These are phyloP conservation scores for Raillietiella orientalis DNA, from an alignment of 2,888 invertebrate species.

Conservation along the genomic window DNA sequence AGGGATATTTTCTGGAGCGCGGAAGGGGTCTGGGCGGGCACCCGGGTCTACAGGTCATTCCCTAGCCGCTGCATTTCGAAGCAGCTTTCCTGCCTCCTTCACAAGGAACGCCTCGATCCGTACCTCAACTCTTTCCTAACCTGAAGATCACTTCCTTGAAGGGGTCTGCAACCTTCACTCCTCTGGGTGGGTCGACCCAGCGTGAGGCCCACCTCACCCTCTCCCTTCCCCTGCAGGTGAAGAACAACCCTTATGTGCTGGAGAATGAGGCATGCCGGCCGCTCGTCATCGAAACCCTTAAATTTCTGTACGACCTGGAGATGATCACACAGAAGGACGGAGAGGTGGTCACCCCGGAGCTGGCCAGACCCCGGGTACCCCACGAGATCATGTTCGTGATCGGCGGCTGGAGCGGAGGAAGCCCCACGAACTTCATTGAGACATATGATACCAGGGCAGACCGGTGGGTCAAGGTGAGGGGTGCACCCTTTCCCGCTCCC, in stretches of 20 bases:
- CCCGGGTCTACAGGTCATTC: no score
- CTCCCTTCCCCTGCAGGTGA: no score
- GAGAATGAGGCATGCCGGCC: slow-evolving; percentile 52
- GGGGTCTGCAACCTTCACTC: no score
- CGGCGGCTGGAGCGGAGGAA: slow-evolving; percentile 39
- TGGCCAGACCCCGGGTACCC: slow-evolving; percentile 36
- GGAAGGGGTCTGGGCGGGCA: no score
- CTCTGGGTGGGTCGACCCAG: no score
- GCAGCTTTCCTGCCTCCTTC: no score
- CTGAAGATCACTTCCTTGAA: no score
- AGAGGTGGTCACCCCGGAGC: slow-evolving; percentile 51
- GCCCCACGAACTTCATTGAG: slow-evolving; percentile 40
- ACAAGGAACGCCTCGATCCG: no score
- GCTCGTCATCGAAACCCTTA: slow-evolving; percentile 59
- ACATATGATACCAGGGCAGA: slow-evolving; percentile 66
- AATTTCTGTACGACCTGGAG: slow-evolving; percentile 68
- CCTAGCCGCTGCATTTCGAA: no score
- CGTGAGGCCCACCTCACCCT: no score
- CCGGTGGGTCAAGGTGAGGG: slow-evolving; percentile 41
- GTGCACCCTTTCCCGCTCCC: background rate
- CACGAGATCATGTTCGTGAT: slow-evolving; percentile 61
- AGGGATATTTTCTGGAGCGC: no score
- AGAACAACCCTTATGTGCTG: slow-evolving; percentile 52
- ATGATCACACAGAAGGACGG: slow-evolving; percentile 44
- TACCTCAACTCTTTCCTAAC: no score